These are phyloP conservation scores for Vanessa atalanta DNA, from an alignment of 1,140 invertebrate genomes.

Conservation along the genomic window DNA sequence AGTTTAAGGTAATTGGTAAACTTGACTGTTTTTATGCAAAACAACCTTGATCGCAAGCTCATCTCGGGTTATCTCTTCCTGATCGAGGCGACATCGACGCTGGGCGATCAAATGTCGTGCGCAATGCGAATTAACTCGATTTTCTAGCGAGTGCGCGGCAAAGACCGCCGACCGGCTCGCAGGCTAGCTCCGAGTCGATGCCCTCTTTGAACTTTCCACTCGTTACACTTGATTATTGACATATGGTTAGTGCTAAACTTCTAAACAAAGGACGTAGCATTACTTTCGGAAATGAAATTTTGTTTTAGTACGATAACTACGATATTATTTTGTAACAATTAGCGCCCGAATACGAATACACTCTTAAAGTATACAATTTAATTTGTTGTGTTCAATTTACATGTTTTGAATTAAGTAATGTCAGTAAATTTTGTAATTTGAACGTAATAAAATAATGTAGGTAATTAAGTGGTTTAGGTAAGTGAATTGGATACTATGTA, in stretches of 20 bases:
- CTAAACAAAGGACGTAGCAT: constrained; percentile 20
- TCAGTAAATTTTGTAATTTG: not conserved
- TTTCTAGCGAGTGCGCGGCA: constrained; percentile 64
- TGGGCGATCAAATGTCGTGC: constrained; percentile 54
- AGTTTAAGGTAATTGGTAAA: not conserved
- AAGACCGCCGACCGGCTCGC: constrained; percentile 47
- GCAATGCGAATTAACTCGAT: constrained; percentile 59
- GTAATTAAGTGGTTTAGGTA: not conserved
- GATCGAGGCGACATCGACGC: constrained; percentile 44
- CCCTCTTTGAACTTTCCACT: constrained; percentile 75
- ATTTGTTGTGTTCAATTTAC: not conserved
- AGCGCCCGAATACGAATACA: not conserved
- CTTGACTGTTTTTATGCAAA: not conserved
- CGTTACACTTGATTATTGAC: constrained; percentile 76
- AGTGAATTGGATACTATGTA: not conserved
- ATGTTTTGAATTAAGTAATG: not conserved
- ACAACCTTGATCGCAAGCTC: not conserved
- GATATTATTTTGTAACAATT: no score
- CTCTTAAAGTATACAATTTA: not conserved
- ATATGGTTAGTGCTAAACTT: constrained; percentile 44
- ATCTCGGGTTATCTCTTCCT: constrained; percentile 50
- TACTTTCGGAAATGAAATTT: constrained; percentile 16
- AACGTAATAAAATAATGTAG: not conserved
- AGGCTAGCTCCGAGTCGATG: constrained; percentile 56
- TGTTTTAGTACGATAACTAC: not conserved